Conservation (phyloP, 2,888 invertebrate species). For the Endomychus coccineus region DNA sequence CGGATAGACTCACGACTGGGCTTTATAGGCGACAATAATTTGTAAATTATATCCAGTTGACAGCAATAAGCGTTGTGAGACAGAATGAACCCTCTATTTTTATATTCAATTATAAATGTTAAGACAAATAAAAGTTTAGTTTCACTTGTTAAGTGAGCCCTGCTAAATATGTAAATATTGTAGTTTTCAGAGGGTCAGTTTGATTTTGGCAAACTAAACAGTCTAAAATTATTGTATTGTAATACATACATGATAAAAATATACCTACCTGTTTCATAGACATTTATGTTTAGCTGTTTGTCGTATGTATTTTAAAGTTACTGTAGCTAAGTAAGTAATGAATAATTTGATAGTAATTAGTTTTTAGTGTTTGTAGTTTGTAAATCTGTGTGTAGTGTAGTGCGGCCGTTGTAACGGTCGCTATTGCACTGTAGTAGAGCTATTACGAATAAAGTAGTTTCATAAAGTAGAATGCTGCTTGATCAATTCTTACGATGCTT, state of each 20-base stretch:
- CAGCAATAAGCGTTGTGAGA: slow-evolving; percentile 47
- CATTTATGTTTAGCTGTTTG: slow-evolving; percentile 41
- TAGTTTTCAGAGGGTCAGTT: slow-evolving; percentile 35
- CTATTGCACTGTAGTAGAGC: slow-evolving; percentile 46
- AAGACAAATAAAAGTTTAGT: slow-evolving; percentile 36
- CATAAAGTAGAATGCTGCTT: slow-evolving; percentile 49
- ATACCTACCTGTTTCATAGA: slow-evolving; percentile 29
- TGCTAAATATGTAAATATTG: slow-evolving; percentile 23
- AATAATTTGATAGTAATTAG: slow-evolving; percentile 37
- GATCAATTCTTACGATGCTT: too few relatives aligned
- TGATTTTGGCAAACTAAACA: slow-evolving; percentile 26
- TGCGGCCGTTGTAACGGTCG: slow-evolving; percentile 28
- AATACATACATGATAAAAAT: slow-evolving; percentile 18
- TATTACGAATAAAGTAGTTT: slow-evolving; percentile 51
- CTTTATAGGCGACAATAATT: slow-evolving; percentile 30
- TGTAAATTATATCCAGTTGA: slow-evolving; percentile 41
- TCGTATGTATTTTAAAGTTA: slow-evolving; percentile 43
- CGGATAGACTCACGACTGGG: slow-evolving; percentile 9
- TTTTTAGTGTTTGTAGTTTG: slow-evolving; percentile 43
- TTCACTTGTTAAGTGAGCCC: slow-evolving; percentile 36
- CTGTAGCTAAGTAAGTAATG: slow-evolving; percentile 40
- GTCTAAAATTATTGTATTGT: slow-evolving; percentile 25
- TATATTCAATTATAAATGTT: slow-evolving; percentile 44
- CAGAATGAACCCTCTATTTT: slow-evolving; percentile 48
- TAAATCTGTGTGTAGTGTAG: slow-evolving; percentile 46